phyloP scores from a whole-genome alignment of 2,888 invertebrate species.

The Perizoma flavofasciatum region DNA sequence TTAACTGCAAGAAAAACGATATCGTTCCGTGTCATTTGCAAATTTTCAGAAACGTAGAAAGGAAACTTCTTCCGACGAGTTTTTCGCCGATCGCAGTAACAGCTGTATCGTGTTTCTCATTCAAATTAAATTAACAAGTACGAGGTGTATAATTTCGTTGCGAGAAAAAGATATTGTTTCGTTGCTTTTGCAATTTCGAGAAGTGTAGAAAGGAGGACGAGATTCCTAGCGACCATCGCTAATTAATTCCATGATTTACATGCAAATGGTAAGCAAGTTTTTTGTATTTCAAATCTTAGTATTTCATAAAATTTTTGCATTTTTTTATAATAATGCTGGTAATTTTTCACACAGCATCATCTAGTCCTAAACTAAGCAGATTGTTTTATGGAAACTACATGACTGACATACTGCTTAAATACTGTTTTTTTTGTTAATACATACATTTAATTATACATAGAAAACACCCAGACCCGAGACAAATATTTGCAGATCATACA shows the following conservation, averaged over 20 bases:
- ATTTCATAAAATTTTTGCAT: too few species aligned
- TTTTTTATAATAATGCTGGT: too few species aligned
- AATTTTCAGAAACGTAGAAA: not conserved
- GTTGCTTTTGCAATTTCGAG: constrained; percentile 5
- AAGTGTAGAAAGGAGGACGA: constrained; percentile 20
- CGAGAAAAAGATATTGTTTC: constrained; percentile 13
- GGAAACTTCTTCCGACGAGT: not conserved
- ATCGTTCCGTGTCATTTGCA: not conserved
- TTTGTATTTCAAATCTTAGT: too few species aligned
- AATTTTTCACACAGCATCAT: too few species aligned
- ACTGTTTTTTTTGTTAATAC: too few species aligned
- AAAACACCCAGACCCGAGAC: too few species aligned
- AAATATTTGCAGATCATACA: too few species aligned
- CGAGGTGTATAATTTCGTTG: constrained; percentile 17
- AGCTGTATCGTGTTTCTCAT: constrained; percentile 4
- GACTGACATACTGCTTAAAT: too few species aligned
- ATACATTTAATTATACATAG: too few species aligned
- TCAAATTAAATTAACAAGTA: constrained; percentile 19
- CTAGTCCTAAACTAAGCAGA: too few species aligned
- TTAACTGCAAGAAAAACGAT: not conserved
- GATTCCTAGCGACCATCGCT: constrained; percentile 12
- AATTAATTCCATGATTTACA: constrained; percentile 20
- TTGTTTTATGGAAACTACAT: too few species aligned
- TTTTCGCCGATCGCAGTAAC: not conserved
- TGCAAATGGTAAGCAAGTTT: constrained; percentile 11